Percentiles rank a stretch among this genome's conserved stretches.
Conservation (phyloP, 1,140 invertebrate genomes). For the Octopus bimaculoides region DNA sequence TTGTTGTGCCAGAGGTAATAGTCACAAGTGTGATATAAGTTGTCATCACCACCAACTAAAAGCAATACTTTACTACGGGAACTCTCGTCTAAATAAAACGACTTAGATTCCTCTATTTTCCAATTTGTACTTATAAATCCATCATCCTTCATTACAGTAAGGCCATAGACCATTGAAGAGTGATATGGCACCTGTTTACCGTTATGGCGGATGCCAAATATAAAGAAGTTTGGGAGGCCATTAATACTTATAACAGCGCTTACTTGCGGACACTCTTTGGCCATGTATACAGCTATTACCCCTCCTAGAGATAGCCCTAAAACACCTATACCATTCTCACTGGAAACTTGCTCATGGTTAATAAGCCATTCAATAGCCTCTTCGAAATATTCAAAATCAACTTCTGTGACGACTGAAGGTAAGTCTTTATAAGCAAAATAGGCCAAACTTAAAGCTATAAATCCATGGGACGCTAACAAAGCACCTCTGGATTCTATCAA, state of each 20-base stretch:
- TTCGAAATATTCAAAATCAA: slow-evolving; percentile 19
- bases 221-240: slow-evolving; percentile 19
- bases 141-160: background rate
- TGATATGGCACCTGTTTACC: background rate
- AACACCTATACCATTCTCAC: slow-evolving; percentile 25
- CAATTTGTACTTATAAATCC: background rate
- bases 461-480: slow-evolving; percentile 42
- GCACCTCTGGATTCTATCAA: slow-evolving; percentile 39
- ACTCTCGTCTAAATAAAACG: background rate
- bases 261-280: slow-evolving; percentile 22
- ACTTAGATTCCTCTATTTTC: background rate
- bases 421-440: slow-evolving; percentile 43
- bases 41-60: background rate
- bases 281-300: slow-evolving; percentile 24
- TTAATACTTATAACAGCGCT: slow-evolving; percentile 28
- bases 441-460: slow-evolving; percentile 36
- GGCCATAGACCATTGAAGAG: background rate
- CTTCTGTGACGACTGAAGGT: slow-evolving; percentile 5
- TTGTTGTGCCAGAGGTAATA: background rate
- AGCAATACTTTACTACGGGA: background rate
- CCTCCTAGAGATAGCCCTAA: slow-evolving; percentile 31
- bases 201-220: background rate
- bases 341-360: slow-evolving; percentile 16
- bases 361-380: slow-evolving; percentile 31
- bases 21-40: background rate